Conservation (phyloP, 2,888 invertebrate species). For the Tipula lateralis region DNA sequence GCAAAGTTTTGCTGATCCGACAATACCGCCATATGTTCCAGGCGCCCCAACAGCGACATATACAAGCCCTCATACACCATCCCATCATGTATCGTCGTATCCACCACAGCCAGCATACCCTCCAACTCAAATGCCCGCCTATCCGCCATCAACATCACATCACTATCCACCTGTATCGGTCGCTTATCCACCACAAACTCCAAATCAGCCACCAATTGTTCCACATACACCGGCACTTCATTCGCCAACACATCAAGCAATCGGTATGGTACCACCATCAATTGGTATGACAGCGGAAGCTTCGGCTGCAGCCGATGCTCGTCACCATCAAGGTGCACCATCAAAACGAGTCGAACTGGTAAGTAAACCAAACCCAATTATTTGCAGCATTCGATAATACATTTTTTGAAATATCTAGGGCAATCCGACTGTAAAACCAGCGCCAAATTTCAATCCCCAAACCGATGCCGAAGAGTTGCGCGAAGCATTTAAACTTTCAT, state of each 20-base stretch:
- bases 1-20: slow-evolving; percentile 20
- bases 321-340: not conserved
- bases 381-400: not conserved
- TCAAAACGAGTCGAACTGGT: not conserved
- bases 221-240: not conserved
- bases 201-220: not conserved
- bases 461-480: slow-evolving; percentile 74
- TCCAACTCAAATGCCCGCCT: not conserved
- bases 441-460: slow-evolving; percentile 71
- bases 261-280: not conserved
- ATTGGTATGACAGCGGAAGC: not conserved
- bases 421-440: slow-evolving; percentile 68
- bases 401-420: too few species aligned
- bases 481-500: slow-evolving; percentile 83
- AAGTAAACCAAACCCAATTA: not conserved
- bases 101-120: not conserved
- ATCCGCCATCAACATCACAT: not conserved
- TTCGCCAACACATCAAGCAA: not conserved
- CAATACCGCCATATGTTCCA: not conserved
- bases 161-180: not conserved
- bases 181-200: not conserved
- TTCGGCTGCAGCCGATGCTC: not conserved
- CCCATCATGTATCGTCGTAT: not conserved
- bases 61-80: not conserved
- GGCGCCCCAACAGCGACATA: not conserved